phyloP scores from a whole-genome alignment of 2,888 invertebrate species.

The Caenorhabditis sinica region DNA sequence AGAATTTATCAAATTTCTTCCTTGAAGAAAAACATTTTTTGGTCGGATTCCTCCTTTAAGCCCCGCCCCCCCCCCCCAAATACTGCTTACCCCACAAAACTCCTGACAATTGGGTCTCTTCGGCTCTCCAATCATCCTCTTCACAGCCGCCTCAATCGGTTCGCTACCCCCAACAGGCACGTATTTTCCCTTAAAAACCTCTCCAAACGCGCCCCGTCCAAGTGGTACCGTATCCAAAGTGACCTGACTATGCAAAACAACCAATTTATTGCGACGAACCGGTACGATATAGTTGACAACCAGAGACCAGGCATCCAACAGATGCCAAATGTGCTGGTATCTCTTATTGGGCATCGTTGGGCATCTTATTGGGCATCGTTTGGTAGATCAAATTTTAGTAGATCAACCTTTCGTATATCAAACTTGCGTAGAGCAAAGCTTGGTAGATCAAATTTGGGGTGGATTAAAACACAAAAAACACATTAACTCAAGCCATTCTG shows the following conservation, averaged over 20 bases:
- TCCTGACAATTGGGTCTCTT: conserved; percentile 19
- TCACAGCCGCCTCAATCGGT: conserved; percentile 34
- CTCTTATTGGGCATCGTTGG: background rate
- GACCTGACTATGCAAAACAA: conserved; percentile 16
- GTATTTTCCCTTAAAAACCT: conserved; percentile 31
- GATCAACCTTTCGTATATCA: too few species aligned
- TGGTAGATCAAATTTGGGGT: too few species aligned
- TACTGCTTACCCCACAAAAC: conserved; percentile 18
- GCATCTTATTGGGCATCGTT: too few species aligned
- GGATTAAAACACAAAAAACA: too few species aligned
- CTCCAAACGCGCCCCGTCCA: conserved; percentile 50
- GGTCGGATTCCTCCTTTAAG: too few species aligned
- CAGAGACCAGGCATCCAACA: conserved; percentile 33
- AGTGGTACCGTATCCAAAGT: background rate
- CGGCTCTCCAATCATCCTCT: conserved; percentile 4
- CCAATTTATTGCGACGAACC: background rate
- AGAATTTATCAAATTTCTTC: too few species aligned
- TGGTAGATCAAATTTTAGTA: too few species aligned
- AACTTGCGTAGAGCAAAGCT: too few species aligned
- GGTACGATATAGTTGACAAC: conserved; percentile 22
- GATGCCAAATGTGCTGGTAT: conserved; percentile 17
- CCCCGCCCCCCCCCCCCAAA: too few species aligned
- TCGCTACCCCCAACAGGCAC: background rate
- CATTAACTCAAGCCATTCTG: too few species aligned
- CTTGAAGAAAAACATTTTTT: too few species aligned